phyloP scores from a whole-genome alignment of 2,888 invertebrate species.

The Nudaria mundana region DNA sequence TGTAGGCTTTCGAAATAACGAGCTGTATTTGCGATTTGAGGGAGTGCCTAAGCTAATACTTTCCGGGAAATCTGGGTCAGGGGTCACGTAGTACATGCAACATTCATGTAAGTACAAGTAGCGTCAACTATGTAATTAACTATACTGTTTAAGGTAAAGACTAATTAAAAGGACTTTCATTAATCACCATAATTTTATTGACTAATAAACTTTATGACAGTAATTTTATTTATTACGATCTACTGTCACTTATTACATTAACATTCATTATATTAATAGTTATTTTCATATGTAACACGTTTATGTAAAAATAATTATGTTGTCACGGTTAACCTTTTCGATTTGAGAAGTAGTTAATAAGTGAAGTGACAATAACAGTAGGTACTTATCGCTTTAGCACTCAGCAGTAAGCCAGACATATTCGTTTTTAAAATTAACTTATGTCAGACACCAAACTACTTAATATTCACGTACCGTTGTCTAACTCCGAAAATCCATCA shows the following conservation, averaged over 20 bases:
- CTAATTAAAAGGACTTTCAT: constrained; percentile 59
- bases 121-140: constrained; percentile 58
- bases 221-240: constrained; percentile 34
- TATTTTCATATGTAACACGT: neutral
- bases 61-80: constrained; percentile 61
- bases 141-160: constrained; percentile 51
- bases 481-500: too few species aligned
- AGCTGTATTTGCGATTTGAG: constrained; percentile 54
- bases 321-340: constrained; percentile 12
- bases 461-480: too few species aligned
- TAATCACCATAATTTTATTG: constrained; percentile 52
- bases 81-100: constrained; percentile 56
- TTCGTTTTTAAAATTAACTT: too few species aligned
- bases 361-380: constrained; percentile 11
- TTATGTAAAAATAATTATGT: constrained; percentile 10
- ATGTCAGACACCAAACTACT: too few species aligned
- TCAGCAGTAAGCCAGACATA: neutral
- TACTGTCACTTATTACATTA: constrained; percentile 15
- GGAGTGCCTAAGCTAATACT: constrained; percentile 56
- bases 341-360: constrained; percentile 8
- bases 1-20: constrained; percentile 64
- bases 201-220: constrained; percentile 39
- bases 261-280: constrained; percentile 17
- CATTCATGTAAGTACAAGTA: constrained; percentile 51
- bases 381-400: constrained; percentile 2